Conservation (phyloP, 2,113 vertebrate genomes). For the Butorides virescens region DNA sequence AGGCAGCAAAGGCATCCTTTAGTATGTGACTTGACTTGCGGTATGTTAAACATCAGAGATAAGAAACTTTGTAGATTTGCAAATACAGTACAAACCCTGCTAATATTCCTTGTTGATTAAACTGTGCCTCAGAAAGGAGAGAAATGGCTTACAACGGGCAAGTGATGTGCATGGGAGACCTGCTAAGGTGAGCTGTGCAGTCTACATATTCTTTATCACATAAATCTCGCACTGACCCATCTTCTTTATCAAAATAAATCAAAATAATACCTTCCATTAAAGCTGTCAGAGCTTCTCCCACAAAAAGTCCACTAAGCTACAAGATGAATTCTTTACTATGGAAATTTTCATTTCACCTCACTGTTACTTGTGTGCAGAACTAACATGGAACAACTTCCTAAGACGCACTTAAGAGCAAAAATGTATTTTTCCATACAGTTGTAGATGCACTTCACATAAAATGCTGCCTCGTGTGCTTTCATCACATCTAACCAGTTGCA, state of each 20-base stretch:
- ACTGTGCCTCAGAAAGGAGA: not conserved
- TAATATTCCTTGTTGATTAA: not conserved
- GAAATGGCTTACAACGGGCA: not conserved
- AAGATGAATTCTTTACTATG: not conserved
- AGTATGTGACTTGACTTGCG: not conserved
- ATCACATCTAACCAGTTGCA: not conserved
- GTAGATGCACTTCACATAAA: not conserved
- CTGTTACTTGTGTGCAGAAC: not conserved
- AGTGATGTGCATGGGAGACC: not conserved
- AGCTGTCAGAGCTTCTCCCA: not conserved
- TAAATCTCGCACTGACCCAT: not conserved
- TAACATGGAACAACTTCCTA: not conserved
- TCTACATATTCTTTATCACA: fast-evolving
- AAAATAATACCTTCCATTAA: not conserved
- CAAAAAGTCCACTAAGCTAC: not conserved
- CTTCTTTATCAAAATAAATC: not conserved
- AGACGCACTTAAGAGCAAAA: not conserved
- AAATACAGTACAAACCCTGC: not conserved
- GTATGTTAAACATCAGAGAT: not conserved
- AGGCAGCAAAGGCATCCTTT: not conserved
- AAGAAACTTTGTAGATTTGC: not conserved
- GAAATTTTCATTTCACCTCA: not conserved
- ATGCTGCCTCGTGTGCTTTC: not conserved
- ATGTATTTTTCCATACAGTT: not conserved
- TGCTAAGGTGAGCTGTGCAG: not conserved